These are phyloP conservation scores for Ceyx cyanopectus DNA, from an alignment of 2,113 vertebrate species.

Conservation along the genomic window DNA sequence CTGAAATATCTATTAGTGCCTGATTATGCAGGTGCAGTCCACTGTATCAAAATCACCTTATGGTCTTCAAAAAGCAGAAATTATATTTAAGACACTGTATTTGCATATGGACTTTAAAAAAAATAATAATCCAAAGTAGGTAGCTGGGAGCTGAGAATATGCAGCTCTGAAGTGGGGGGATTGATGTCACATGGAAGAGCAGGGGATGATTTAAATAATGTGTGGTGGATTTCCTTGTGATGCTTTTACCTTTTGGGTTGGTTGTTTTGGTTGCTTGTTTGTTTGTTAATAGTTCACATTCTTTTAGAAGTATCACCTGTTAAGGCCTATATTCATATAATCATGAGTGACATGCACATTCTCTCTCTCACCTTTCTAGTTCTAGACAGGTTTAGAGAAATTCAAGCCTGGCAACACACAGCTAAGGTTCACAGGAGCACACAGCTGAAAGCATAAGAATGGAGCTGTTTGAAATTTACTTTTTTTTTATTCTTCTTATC, in stretches of 20 bases:
- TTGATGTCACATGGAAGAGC: background rate
- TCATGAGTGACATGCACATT: background rate
- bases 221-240: slow-evolving; percentile 18
- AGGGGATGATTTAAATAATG: slow-evolving; percentile 53
- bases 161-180: background rate
- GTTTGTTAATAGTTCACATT: slow-evolving; percentile 38
- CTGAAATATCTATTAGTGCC: slow-evolving; percentile 22
- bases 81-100: background rate
- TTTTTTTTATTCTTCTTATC: background rate
- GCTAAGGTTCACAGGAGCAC: background rate
- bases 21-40: background rate
- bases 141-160: background rate
- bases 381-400: slow-evolving; percentile 32
- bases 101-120: slow-evolving; percentile 1
- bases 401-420: background rate
- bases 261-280: background rate
- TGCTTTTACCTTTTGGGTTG: background rate
- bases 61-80: slow-evolving; percentile 16
- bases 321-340: slow-evolving; percentile 35
- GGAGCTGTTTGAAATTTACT: background rate
- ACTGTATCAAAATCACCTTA: slow-evolving; percentile 25
- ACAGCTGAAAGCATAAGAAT: slow-evolving; percentile 6
- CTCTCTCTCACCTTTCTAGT: slow-evolving; percentile 13
- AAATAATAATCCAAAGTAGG: background rate
- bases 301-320: slow-evolving; percentile 27